Evolutionary conservation across 2,797 vertebrate genomes (phyloP).

Genomic region (Tapera naevia): DNA sequence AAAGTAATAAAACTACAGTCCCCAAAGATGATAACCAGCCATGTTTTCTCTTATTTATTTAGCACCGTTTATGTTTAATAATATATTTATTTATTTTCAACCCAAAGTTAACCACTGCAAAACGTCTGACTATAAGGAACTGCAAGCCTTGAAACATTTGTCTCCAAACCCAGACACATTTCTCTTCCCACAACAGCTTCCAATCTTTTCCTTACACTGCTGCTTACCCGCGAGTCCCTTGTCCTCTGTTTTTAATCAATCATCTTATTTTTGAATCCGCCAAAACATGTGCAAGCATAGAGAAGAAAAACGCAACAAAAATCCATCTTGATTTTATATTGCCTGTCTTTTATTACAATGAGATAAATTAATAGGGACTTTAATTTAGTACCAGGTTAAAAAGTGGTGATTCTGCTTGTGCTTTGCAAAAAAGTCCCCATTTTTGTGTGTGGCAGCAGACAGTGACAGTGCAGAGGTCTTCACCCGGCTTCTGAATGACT

Average conservation of each 20-base stretch:
- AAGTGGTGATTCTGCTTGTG: not conserved
- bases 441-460: not conserved
- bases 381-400: not conserved
- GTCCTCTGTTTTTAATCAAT: not conserved
- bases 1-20: not conserved
- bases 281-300: fast-evolving
- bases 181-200: not conserved
- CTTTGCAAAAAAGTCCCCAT: not conserved
- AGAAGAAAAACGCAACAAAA: not conserved
- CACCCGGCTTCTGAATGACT: not conserved
- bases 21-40: not conserved
- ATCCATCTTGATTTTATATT: not conserved
- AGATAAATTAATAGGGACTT: not conserved
- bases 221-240: not conserved
- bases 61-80: not conserved
- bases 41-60: not conserved
- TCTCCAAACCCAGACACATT: not conserved
- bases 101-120: not conserved
- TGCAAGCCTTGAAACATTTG: not conserved
- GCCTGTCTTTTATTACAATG: not conserved
- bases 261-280: not conserved
- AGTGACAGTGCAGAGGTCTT: not conserved
- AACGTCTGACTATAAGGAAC: not conserved
- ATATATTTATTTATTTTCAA: not conserved
- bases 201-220: not conserved